A percentile compares a stretch with the other conserved stretches of the same genome.
Conservation (phyloP, 2,113 vertebrate species). For the Budorcas taxicolor region DNA sequence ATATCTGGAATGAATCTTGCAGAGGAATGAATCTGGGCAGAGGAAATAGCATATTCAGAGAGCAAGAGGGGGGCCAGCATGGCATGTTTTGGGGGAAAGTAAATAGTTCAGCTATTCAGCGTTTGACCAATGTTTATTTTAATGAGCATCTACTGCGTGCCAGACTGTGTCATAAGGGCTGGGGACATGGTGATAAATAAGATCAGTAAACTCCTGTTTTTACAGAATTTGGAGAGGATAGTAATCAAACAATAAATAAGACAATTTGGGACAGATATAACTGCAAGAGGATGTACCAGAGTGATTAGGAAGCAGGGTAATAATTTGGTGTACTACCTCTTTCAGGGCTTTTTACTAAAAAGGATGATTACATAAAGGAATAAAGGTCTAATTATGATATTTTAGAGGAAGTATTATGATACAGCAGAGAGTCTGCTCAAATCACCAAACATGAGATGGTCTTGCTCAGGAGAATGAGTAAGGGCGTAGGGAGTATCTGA, state of each 20-base stretch:
- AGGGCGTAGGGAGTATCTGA: neutral
- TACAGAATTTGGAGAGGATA: neutral
- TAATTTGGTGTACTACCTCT: neutral
- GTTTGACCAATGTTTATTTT: neutral
- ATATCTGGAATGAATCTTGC: neutral
- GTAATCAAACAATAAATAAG: neutral
- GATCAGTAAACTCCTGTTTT: neutral
- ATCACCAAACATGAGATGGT: neutral
- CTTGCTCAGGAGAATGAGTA: neutral
- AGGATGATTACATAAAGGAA: neutral
- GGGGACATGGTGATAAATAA: neutral
- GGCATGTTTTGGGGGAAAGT: neutral
- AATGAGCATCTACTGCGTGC: neutral
- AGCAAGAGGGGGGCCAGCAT: neutral
- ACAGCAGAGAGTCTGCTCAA: neutral
- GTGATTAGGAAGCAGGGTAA: neutral
- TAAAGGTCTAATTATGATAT: neutral
- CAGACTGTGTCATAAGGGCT: neutral
- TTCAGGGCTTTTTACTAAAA: neutral
- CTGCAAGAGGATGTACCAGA: neutral
- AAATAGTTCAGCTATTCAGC: neutral
- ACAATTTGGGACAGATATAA: neutral
- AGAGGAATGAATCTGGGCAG: neutral
- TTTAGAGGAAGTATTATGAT: slow-evolving; percentile 16
- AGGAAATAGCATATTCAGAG: neutral